Percentiles rank a stretch among this genome's conserved stretches.
phyloP scores from a whole-genome alignment of 2,888 invertebrate genomes.

The Empis livida region DNA sequence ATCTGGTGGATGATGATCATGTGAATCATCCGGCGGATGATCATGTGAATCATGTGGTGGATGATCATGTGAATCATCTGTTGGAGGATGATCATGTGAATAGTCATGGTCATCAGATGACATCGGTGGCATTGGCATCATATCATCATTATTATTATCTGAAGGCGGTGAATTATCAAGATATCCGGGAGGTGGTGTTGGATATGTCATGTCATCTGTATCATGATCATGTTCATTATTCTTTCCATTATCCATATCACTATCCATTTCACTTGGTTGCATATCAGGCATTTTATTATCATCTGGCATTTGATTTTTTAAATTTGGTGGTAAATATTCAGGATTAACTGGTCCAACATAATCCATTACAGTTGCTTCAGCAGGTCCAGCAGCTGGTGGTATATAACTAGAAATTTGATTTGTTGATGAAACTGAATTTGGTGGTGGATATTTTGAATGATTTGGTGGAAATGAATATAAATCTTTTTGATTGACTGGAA shows the following conservation, averaged over 20 bases:
- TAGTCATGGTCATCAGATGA: background rate
- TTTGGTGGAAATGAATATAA: constrained; percentile 33
- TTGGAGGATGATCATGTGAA: background rate
- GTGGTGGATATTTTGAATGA: constrained; percentile 27
- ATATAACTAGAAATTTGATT: constrained; percentile 27
- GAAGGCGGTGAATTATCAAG: constrained; percentile 13
- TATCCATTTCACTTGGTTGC: background rate
- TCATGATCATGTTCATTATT: constrained; percentile 12
- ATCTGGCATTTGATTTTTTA: constrained; percentile 1
- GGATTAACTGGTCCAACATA: constrained; percentile 21
- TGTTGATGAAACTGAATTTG: constrained; percentile 20
- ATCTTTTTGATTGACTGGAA: constrained; percentile 19
- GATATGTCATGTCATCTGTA: constrained; percentile 26
- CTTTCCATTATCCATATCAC: background rate
- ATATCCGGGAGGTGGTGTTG: constrained; percentile 32
- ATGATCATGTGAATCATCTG: constrained; percentile 20
- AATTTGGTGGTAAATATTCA: constrained; percentile 14
- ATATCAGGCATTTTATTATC: background rate
- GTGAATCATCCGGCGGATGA: constrained; percentile 4
- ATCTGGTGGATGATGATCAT: constrained; percentile 14
- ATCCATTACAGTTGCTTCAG: constrained; percentile 12
- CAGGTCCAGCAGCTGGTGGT: constrained; percentile 27
- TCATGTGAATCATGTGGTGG: constrained; percentile 18
- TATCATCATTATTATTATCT: background rate
- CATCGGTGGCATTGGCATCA: background rate